Evolutionary conservation across 2,113 vertebrate species (phyloP).

Genomic region (Illadopsis cleaveri): DNA sequence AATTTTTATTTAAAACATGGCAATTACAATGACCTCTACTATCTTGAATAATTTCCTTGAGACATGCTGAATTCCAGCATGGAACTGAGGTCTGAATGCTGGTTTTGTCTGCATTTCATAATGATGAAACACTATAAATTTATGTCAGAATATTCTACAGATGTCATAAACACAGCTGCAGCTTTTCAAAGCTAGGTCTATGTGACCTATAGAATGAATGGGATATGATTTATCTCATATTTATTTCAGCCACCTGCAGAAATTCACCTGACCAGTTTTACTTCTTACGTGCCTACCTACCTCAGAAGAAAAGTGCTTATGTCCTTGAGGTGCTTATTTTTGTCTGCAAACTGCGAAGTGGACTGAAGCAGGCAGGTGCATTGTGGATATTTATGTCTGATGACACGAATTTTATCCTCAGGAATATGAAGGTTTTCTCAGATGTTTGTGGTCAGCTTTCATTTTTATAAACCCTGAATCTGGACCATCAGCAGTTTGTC

Average conservation of each 20-base stretch:
- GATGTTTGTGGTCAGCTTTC: neutral
- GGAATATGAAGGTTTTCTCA: neutral
- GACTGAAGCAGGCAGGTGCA: neutral
- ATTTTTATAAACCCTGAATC: neutral
- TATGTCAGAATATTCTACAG: neutral
- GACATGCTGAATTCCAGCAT: neutral
- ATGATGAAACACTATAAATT: neutral
- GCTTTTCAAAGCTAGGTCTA: neutral
- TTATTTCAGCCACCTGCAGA: neutral
- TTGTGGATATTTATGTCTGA: neutral
- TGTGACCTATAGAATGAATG: neutral
- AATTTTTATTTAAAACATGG: neutral
- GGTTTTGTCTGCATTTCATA: neutral
- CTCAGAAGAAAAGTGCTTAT: neutral
- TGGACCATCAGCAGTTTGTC: neutral
- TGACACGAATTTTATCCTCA: neutral
- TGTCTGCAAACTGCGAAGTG: neutral
- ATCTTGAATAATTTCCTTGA: neutral
- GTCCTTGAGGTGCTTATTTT: neutral
- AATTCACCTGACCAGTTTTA: neutral
- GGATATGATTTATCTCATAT: neutral
- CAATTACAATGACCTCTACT: neutral
- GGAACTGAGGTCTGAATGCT: neutral
- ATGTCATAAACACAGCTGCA: neutral
- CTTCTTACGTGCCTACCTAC: neutral